A percentile compares a stretch with the other conserved stretches of the same genome.
These are phyloP conservation scores for Etheostoma spectabile DNA, from an alignment of 2,113 vertebrate species.

Conservation along the genomic window DNA sequence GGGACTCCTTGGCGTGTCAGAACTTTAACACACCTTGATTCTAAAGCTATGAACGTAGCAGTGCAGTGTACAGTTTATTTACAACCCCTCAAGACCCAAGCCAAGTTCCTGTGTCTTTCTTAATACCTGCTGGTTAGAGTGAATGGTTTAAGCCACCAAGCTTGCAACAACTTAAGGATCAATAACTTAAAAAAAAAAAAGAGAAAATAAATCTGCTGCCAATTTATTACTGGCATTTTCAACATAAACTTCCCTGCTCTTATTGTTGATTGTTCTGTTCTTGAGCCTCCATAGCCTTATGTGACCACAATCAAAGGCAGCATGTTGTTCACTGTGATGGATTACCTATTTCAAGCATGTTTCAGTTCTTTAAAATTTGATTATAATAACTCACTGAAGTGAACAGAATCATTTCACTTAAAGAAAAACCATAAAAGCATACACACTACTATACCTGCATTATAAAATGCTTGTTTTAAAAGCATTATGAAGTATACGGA, in stretches of 20 bases:
- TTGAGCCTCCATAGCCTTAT: not conserved
- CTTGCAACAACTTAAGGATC: too few relatives aligned
- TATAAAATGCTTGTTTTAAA: too few relatives aligned
- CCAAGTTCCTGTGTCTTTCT: too few relatives aligned
- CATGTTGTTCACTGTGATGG: not conserved
- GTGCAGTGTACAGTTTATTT: too few relatives aligned
- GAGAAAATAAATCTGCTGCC: not conserved
- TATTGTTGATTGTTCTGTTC: conserved; percentile 3
- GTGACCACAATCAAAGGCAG: not conserved
- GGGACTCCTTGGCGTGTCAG: too few relatives aligned
- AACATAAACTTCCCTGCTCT: not conserved
- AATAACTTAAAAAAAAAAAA: too few relatives aligned
- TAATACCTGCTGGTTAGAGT: too few relatives aligned
- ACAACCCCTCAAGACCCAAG: too few relatives aligned
- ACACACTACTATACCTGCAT: not conserved
- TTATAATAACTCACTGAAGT: not conserved
- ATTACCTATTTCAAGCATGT: not conserved
- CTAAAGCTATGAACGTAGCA: too few relatives aligned
- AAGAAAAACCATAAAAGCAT: not conserved
- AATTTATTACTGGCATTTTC: not conserved
- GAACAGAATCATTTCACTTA: not conserved
- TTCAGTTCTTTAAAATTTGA: not conserved
- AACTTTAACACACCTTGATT: too few relatives aligned
- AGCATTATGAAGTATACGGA: too few relatives aligned
- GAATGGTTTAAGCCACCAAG: too few relatives aligned